Evolutionary conservation across 2,888 invertebrate genomes (phyloP), one percentile per base, ranked within the genome.

Genomic region (Dasypolia templi): DNA sequence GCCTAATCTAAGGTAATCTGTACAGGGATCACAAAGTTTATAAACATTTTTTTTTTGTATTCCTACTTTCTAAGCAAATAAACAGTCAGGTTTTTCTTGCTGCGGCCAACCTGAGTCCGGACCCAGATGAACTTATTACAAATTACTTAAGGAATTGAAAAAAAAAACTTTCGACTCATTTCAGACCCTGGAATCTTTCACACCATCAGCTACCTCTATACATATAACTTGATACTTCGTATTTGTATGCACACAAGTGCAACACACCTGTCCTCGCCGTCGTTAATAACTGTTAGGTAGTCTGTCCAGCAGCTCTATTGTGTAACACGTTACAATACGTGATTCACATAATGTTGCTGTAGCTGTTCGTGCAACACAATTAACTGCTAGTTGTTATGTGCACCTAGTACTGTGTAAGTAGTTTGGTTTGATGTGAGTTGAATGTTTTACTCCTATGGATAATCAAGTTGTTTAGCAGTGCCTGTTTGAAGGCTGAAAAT

Each of bases 271-370:
- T 72, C 68, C 42, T 32, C 58, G 29, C 66, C 61, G 69, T 83
- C 82, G 66, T 83, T 83, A 83, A 83, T 83, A 81, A 77, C 73
- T 64, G 69, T 83, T 74, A 83, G 69, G 65, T 72, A 44, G 68
- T 82, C 65, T 55, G 75, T 69, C 75, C 44, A 59, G 67, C 17
- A 59, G 39, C 59, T 53, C n/a, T 59, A 56, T 61, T 59, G 56
- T 78, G n/a, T 64, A 65, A 53, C 82, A 81, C 61, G 82, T 75
- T 79, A 58, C 82, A 61, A 35, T 72, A 82, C 81, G 83, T 82
- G 81, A 82, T 79, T 46, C 79, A 75, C 83, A 79, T 82, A 78
- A 56, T 62, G 62, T 65, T 64, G 39, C 66, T 39, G 51, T 49
- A 68, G 39, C 77, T 62, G 53, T 42, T 68, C 46, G 39, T 67